Evolutionary conservation across 2,113 vertebrate species (phyloP).

Genomic region (Muntiacus muntjak): DNA sequence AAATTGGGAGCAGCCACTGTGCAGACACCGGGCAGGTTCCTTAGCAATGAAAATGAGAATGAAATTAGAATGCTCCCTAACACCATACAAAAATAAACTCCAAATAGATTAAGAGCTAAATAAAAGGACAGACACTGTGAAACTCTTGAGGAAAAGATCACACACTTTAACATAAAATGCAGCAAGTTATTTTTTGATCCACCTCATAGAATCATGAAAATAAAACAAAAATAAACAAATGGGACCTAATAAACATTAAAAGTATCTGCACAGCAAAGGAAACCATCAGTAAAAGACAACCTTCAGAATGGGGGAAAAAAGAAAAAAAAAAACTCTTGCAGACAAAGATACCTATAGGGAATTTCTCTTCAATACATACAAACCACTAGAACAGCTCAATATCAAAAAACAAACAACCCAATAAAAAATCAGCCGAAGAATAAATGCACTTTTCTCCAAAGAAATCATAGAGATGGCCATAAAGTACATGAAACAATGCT

Average conservation of each 20-base stretch:
- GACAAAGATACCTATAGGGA: not conserved
- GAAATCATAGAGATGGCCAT: not conserved
- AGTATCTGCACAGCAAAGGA: not conserved
- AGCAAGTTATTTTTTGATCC: not conserved
- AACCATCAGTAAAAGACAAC: not conserved
- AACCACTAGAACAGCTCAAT: not conserved
- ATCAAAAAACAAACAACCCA: not conserved
- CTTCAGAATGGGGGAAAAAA: not conserved
- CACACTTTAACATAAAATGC: not conserved
- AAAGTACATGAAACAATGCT: not conserved
- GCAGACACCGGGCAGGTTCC: fast-evolving
- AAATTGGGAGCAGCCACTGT: not conserved
- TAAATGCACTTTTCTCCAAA: not conserved
- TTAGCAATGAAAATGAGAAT: not conserved
- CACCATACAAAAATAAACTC: not conserved
- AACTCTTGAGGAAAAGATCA: not conserved
- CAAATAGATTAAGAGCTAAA: not conserved
- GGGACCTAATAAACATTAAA: not conserved
- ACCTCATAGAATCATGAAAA: not conserved
- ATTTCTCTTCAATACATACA: not conserved
- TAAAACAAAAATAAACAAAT: not conserved
- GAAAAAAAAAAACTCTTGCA: not conserved
- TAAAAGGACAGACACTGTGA: not conserved
- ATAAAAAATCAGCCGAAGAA: not conserved
- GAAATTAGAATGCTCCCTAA: not conserved